Evolutionary conservation across 2,888 invertebrate species (phyloP).

Genomic region (Ectemnius lituratus): DNA sequence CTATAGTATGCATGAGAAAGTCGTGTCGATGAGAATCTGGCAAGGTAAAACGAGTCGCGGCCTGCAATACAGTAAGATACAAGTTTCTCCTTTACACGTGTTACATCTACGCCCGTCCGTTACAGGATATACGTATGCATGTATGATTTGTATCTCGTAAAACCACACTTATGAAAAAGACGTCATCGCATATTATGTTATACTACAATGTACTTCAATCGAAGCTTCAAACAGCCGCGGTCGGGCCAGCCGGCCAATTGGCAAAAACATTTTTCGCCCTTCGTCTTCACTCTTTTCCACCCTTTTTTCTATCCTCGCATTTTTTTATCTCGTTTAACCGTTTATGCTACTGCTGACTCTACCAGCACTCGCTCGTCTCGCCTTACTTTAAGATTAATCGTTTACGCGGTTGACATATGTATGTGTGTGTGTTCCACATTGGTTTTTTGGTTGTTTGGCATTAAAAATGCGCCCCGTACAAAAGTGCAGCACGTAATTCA

Average conservation of each 20-base stretch:
- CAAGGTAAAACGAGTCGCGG: constrained; percentile 6
- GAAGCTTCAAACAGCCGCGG: constrained; percentile 41
- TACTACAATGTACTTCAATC: constrained; percentile 33
- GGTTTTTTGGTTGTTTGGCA: constrained; percentile 21
- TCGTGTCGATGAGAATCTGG: background rate
- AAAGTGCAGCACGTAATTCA: constrained; percentile 51
- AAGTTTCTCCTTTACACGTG: background rate
- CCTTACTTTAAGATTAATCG: constrained; percentile 19
- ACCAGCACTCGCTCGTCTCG: background rate
- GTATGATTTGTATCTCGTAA: constrained; percentile 32
- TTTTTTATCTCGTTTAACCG: constrained; percentile 25
- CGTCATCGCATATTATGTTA: constrained; percentile 22
- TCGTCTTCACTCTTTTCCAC: background rate
- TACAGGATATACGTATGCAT: constrained; percentile 23
- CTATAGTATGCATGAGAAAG: background rate
- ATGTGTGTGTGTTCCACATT: constrained; percentile 10
- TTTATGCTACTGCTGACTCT: constrained; percentile 1
- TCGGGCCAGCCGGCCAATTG: constrained; percentile 57
- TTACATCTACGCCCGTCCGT: constrained; percentile 12
- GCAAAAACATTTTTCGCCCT: constrained; percentile 37
- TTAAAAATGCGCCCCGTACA: constrained; percentile 48
- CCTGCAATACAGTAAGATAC: background rate
- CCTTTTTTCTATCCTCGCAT: background rate
- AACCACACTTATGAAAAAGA: constrained; percentile 58
- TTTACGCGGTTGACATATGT: constrained; percentile 3